Base-by-base conservation (phyloP, 2,113 vertebrate genomes). In the Cyphomyrus discorhynchus region DNA sequence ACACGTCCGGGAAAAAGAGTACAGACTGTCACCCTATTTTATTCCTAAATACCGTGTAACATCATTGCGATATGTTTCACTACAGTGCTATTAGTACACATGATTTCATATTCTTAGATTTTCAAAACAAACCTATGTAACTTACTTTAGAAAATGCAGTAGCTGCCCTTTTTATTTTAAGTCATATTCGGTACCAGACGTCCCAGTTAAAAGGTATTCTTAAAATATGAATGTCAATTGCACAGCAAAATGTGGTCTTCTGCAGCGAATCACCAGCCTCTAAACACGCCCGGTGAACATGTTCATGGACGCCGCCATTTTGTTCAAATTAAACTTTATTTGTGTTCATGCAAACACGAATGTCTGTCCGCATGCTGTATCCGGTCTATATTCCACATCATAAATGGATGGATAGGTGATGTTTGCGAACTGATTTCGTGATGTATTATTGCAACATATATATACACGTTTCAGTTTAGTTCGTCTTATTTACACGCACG, bases 251-350 rank as follows among this genome's bases (percentile, higher is more conserved):
- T 46, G 15, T 8, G 9, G 35, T 56, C 31, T 83, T 83, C 49
- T 39, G 19, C 19, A 42, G 21, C 35, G 10, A 45, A 83, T 31
- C 5, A 53, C 21, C 42, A 45, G 52, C 39, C 19, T 45, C 13
- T 15, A 42, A 88, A 49, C 45, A 74, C 88, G 88, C 39, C 88
- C 46, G 90, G 90, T n/a, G 7, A 42, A 46, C 15, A 58, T 9
- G 4, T 0, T 66, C 35, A 84, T 1, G 92, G 90, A 92, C 93
- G 95, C 93, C 92, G 95, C 95, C 96, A 96, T 96, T 9, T 96
- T 96, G 92, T 90, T 95, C 93, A 56, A 95, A 95, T 52, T n/a
- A 8, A 95, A 92, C 96, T 96, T 96, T 96, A 96, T 96, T 89
- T 21, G 93, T 53, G 2, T n/a, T n/a, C 6, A 31, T 21, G 17